Evolutionary conservation across 1,140 invertebrate genomes (phyloP).

Genomic region (Drosophila trapezifrons): DNA sequence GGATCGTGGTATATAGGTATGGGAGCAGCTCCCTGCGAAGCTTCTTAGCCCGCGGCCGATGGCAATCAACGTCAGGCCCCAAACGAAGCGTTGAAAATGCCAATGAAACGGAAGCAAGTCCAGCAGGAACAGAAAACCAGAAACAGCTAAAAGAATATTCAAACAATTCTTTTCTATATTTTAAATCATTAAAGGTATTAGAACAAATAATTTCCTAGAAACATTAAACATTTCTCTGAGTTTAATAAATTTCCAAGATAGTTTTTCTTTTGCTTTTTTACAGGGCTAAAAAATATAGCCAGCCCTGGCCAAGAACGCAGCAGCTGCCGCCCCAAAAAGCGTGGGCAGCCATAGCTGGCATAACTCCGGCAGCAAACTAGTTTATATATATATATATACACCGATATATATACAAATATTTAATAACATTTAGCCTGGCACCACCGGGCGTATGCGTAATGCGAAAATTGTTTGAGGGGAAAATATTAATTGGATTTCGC

Average conservation of each 20-base stretch:
- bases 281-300: no score
- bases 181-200: no score
- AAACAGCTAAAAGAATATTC: neutral
- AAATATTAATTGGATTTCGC: slow-evolving; percentile 39
- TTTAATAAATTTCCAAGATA: no score
- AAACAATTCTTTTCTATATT: neutral
- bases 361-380: slow-evolving; percentile 6
- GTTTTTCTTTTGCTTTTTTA: neutral
- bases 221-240: no score
- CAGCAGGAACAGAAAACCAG: slow-evolving; percentile 3
- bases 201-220: no score
- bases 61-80: slow-evolving; percentile 61
- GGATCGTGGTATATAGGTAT: slow-evolving; percentile 6
- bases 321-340: slow-evolving; percentile 10
- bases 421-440: slow-evolving; percentile 59
- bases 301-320: slow-evolving; percentile 16
- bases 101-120: slow-evolving; percentile 74
- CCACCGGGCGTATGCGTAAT: slow-evolving; percentile 43
- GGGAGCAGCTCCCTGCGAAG: slow-evolving; percentile 2
- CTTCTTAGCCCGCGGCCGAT: slow-evolving; percentile 27
- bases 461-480: slow-evolving; percentile 17
- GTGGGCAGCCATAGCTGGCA: slow-evolving; percentile 24
- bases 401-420: slow-evolving; percentile 27
- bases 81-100: slow-evolving; percentile 78
- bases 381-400: neutral